Evolutionary conservation across 2,113 vertebrate genomes (phyloP).

Genomic region (Urocynchramus pylzowi): DNA sequence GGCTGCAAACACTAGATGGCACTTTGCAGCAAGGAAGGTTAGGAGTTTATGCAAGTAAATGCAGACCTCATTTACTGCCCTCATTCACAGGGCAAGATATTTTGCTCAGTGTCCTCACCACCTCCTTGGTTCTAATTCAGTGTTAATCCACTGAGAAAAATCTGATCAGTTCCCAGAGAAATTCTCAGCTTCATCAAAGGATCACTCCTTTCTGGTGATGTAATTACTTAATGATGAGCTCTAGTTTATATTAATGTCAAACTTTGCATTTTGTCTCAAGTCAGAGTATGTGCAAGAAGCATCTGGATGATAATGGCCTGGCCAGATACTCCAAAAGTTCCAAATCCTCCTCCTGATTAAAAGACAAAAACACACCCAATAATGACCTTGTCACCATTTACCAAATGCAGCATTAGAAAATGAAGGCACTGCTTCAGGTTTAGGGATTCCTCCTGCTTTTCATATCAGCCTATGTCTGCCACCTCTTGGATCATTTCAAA

Average conservation of each 20-base stretch:
- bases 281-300: neutral
- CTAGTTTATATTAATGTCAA: neutral
- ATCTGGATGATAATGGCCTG: neutral
- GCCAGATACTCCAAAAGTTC: neutral
- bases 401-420: neutral
- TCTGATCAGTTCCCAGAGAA: neutral
- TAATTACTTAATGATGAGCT: neutral
- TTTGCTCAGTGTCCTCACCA: neutral
- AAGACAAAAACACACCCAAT: neutral
- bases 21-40: slow-evolving; percentile 62
- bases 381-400: neutral
- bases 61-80: neutral
- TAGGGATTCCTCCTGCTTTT: neutral
- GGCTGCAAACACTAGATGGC: slow-evolving; percentile 70
- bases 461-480: neutral
- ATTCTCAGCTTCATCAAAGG: neutral
- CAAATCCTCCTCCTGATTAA: neutral
- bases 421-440: neutral
- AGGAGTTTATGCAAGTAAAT: neutral
- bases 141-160: neutral
- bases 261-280: neutral
- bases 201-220: neutral
- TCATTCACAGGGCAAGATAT: neutral
- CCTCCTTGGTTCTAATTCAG: neutral
- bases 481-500: neutral